Evolutionary conservation across 2,888 invertebrate genomes (phyloP), one percentile per base, ranked within the genome.

Genomic region (Lordiphosa fenestrarum): DNA sequence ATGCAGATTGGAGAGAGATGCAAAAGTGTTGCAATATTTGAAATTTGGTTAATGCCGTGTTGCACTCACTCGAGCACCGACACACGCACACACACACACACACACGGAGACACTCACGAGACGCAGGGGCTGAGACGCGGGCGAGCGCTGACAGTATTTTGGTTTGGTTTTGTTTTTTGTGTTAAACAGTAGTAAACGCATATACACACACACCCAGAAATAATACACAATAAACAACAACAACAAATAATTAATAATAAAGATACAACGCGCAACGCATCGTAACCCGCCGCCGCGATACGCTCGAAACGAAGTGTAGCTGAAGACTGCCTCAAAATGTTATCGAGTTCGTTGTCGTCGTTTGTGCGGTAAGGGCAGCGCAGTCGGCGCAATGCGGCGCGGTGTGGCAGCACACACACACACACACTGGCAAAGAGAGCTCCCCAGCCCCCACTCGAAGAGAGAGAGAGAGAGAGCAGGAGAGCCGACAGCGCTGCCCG

Each of bases 261-360:
- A 80, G 82, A 80, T 80, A 80, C 84, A 82, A 75, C 85, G 77
- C 81, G 84, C 83, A 82, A 86, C 85, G 86, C 80, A 80, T 80
- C 80, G 80, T 85, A 81, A 80, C 65, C 85, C 88, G 87, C 85
- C 85, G 85, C 86, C 85, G 85, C 87, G 89, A 89, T 88, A 88
- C 89, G 88, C 86, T 89, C 90, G 86, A 88, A 87, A 86, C 90
- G 89, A 87, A 89, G 88, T 89, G 88, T 89, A 88, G 86, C 86
- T 88, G 88, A 89, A 90, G 90, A 90, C 89, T 89, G 90, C 87
- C 89, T 88, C 88, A 88, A 89, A 89, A 87, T 89, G 88, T 87
- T 87, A 88, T 88, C 87, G 88, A 88, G 88, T 89, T 88, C 86
- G 88, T 88, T 88, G 88, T 88, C 88, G 73, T 81, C 83, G 72